Evolutionary conservation across 2,113 vertebrate genomes (phyloP), one percentile per base, ranked within the genome.

Genomic region (Syrrhaptes paradoxus): DNA sequence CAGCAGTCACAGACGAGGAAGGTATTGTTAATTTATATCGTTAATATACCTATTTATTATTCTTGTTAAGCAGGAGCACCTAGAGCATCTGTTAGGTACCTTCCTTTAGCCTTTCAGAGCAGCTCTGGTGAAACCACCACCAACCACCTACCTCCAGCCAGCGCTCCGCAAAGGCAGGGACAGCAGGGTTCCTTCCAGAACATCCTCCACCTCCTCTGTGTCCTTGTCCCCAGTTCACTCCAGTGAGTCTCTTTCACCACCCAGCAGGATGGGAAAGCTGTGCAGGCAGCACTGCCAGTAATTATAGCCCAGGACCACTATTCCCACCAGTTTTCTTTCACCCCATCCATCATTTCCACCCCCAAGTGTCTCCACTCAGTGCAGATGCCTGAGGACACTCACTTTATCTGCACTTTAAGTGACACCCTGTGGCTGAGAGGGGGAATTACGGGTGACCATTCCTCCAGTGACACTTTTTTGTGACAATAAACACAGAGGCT

Each of bases 341-440:
- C 22, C 11, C 49, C 73, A 46, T 20, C 75, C 65, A 63, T 82
- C 55, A 49, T 45, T 48, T 45, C 19, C 38, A 82, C 41, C 54
- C 31, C 41, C 75, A 38, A 43, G 57, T 13, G 86, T 38, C 38
- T 38, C 38, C 10, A 3, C 48, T 34, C 7, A 2, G 28, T 7
- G 61, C 21, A 41, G 80, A 67, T 10, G 51, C 51, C 13, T 4
- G 46, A 22, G 79, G 86, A 57, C 93, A 57, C 9, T 32, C 17
- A 18, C 65, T 88, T 96, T 96, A 74, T 68, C 88, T 89, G 88
- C 93, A 87, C 93, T 89, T 68, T 87, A 95, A 85, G 96, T 97
- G 96, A 97, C 96, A 97, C 92, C 96, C 86, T 93, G 96, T 94
- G 96, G 95, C 80, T 90, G 84, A 24, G 68, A 80, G 49, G 61